phyloP scores from a whole-genome alignment of 2,888 invertebrate genomes.

The Mamestra brassicae region DNA sequence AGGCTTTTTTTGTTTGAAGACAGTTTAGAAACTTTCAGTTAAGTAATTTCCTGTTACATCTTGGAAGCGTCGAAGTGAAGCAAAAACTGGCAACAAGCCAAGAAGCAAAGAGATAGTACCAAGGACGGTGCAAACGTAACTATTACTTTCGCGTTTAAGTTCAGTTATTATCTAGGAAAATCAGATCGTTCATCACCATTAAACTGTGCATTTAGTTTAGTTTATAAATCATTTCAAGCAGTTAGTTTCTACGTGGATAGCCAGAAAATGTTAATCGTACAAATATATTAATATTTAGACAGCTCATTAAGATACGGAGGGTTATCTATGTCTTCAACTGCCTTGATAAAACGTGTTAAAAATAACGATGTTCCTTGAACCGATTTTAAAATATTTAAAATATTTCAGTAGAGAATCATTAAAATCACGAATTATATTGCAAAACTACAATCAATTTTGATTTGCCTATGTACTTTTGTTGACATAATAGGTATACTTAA shows the following conservation, averaged over 20 bases:
- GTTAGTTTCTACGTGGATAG: background rate
- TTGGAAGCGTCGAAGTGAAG: slow-evolving; percentile 4
- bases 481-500: too few species aligned
- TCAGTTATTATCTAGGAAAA: slow-evolving; percentile 15
- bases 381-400: slow-evolving; percentile 8
- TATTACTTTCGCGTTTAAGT: slow-evolving; percentile 31
- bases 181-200: slow-evolving; percentile 23
- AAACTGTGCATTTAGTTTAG: slow-evolving; percentile 17
- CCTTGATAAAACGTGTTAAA: slow-evolving; percentile 30
- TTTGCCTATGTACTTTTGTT: too few species aligned
- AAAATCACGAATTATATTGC: background rate
- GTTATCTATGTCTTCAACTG: slow-evolving; percentile 32
- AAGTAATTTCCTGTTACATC: slow-evolving; percentile 6
- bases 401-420: background rate
- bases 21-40: background rate
- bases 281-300: slow-evolving; percentile 30
- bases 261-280: slow-evolving; percentile 15
- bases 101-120: background rate
- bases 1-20: background rate
- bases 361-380: slow-evolving; percentile 25
- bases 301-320: slow-evolving; percentile 31
- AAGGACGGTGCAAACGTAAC: slow-evolving; percentile 13
- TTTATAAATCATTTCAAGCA: slow-evolving; percentile 24
- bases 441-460: too few species aligned
- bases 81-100: slow-evolving; percentile 41